Evolutionary conservation across 1,140 invertebrate species (phyloP), one percentile per base, ranked within the genome.

Genomic region (Orchestia grillus): DNA sequence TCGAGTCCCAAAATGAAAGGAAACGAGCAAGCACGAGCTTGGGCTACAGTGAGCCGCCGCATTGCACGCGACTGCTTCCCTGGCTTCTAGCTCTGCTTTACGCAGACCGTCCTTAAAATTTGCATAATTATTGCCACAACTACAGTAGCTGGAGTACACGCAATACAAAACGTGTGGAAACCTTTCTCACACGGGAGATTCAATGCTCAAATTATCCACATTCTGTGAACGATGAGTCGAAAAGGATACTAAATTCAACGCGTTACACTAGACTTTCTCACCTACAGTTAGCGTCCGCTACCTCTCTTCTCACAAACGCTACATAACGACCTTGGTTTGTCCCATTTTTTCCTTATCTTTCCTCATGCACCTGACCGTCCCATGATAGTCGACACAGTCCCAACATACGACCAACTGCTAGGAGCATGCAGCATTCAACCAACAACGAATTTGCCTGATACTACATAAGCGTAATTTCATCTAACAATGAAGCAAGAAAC

Each of bases 1-100:
- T 94, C 92, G 92, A 94, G 44, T n/a, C 92, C 44, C 36, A 94
- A 94, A 94, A 94, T 45, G 92, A 94, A 94, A 94, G 92, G 92
- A 45, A 94, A 45, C 92, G 41, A 45, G 92, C 92, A 45, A 94
- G 92, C 43, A 90, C 88, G 88, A 90, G 88, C 41, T 44, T 36
- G 62, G n/a, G 62, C 62, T 77, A 77, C 62, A 77, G 11, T 3
- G 62, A n/a, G n/a, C n/a, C 62, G 62, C 62, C 47, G 62, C 62
- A 77, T 28, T 77, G 62, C 62, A 77, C 62, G 62, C 62, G 28
- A 77, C 62, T 77, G 1, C 28, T 77, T 77, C 15, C 62, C 62
- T 28, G 15, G 36, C 47, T 53, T 19, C 6, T 53, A 19, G 6
- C 19, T 53, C 47, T 53, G 47, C 47, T 53, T 53, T 23, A 77